Percentiles rank a stretch among this genome's conserved stretches.
These are phyloP conservation scores for Eubasilissa splendida DNA, from an alignment of 2,888 invertebrate species.

Conservation along the genomic window DNA sequence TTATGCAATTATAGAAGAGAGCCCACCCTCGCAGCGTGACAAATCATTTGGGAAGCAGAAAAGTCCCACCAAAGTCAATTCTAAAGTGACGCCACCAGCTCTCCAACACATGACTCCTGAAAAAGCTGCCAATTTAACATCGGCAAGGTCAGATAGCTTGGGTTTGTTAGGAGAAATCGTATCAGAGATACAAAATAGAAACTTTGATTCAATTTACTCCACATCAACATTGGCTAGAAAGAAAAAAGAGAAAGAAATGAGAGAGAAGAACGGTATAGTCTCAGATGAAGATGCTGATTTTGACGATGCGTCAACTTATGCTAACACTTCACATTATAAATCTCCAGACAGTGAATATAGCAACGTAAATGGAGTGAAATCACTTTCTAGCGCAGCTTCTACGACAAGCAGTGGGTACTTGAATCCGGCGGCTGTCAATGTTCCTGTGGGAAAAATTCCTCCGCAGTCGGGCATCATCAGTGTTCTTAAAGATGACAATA, in stretches of 20 bases:
- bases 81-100: conserved; percentile 60
- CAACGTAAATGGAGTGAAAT: conserved; percentile 70
- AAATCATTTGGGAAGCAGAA: conserved; percentile 41
- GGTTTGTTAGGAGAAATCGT: conserved; percentile 90
- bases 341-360: conserved; percentile 77
- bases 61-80: conserved; percentile 64
- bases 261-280: conserved; percentile 62
- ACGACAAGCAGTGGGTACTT: conserved; percentile 83
- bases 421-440: conserved; percentile 80
- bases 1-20: conserved; percentile 90
- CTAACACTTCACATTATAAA: conserved; percentile 75
- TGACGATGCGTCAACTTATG: conserved; percentile 73
- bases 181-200: conserved; percentile 88
- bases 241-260: conserved; percentile 70
- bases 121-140: conserved; percentile 63
- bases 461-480: conserved; percentile 59
- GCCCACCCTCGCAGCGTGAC: conserved; percentile 67
- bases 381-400: conserved; percentile 74
- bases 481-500: conserved; percentile 59
- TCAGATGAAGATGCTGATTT: conserved; percentile 55
- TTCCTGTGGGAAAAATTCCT: conserved; percentile 71
- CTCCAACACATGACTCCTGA: conserved; percentile 67
- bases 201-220: conserved; percentile 90
- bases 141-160: conserved; percentile 79
- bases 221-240: conserved; percentile 80